These are phyloP conservation scores for Cynopterus sphinx DNA, from an alignment of 2,797 vertebrate species.

Conservation along the genomic window DNA sequence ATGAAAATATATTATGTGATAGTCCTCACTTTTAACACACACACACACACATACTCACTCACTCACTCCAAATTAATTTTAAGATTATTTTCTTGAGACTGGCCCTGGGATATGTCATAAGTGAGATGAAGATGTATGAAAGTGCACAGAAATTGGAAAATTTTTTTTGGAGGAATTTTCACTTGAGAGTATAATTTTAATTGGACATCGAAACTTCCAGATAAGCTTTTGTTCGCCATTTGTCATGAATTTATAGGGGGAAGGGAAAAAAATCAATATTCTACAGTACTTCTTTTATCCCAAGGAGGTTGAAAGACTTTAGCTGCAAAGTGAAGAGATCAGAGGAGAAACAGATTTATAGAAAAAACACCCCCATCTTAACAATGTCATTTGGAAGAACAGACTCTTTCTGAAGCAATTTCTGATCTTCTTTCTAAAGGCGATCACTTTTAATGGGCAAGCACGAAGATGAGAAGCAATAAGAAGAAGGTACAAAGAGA, in stretches of 20 bases:
- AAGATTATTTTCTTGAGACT: conserved; percentile 2
- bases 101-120: neutral
- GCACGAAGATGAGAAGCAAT: conserved; percentile 16
- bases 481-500: neutral
- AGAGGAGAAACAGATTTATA: conserved; percentile 69
- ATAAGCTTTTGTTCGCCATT: conserved; percentile 76
- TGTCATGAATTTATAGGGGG: conserved; percentile 72
- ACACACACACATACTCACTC: accelerated
- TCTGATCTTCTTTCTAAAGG: conserved; percentile 66
- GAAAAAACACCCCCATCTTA: conserved; percentile 15
- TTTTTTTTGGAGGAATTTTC: conserved; percentile 5
- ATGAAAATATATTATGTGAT: neutral
- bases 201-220: conserved; percentile 68
- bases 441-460: neutral
- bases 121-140: conserved; percentile 30
- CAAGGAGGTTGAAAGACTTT: conserved; percentile 76
- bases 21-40: neutral
- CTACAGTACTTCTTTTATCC: conserved; percentile 70
- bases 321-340: conserved; percentile 70
- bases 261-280: conserved; percentile 73
- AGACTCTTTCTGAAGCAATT: conserved; percentile 56
- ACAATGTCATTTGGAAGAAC: conserved; percentile 56
- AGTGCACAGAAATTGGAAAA: neutral
- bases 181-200: conserved; percentile 72
- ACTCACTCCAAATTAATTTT: neutral